Percentiles rank a stretch among this genome's conserved stretches.
Conservation (phyloP, 2,113 vertebrate genomes). For the Sebastes schlegelii region DNA sequence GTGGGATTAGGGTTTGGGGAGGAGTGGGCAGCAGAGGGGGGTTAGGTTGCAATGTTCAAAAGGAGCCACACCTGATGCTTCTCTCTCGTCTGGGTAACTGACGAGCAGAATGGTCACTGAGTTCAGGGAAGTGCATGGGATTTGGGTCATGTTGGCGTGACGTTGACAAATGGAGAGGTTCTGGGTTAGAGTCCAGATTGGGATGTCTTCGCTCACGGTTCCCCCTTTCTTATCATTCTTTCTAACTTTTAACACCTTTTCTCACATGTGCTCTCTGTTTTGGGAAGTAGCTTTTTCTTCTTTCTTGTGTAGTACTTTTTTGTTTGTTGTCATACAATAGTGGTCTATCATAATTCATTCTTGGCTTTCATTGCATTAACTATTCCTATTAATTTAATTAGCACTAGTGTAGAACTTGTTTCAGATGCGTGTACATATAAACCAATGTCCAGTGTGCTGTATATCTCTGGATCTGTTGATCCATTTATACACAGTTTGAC, state of each 20-base stretch:
- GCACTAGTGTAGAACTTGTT: no score
- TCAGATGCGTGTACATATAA: background rate
- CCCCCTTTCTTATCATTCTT: background rate
- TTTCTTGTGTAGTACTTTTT: no score
- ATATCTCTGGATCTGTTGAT: background rate
- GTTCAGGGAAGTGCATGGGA: background rate
- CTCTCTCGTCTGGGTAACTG: background rate
- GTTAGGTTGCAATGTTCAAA: conserved; percentile 62
- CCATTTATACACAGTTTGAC: background rate
- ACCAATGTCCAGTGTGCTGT: background rate
- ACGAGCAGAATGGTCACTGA: background rate
- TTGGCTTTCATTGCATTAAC: no score
- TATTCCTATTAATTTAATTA: no score
- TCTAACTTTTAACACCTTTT: background rate
- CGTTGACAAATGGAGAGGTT: background rate
- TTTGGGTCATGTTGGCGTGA: background rate
- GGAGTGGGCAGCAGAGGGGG: conserved; percentile 30
- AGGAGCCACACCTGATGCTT: conserved; percentile 46
- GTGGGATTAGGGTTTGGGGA: conserved; percentile 55
- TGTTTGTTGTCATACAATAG: no score
- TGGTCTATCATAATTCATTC: no score
- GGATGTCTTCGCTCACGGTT: background rate
- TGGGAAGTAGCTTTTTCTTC: no score
- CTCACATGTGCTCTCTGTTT: background rate
- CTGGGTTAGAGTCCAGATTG: background rate